Evolutionary conservation across 2,888 invertebrate species (phyloP), one percentile per base, ranked within the genome.

Genomic region (Drosophila nr. fundita): DNA sequence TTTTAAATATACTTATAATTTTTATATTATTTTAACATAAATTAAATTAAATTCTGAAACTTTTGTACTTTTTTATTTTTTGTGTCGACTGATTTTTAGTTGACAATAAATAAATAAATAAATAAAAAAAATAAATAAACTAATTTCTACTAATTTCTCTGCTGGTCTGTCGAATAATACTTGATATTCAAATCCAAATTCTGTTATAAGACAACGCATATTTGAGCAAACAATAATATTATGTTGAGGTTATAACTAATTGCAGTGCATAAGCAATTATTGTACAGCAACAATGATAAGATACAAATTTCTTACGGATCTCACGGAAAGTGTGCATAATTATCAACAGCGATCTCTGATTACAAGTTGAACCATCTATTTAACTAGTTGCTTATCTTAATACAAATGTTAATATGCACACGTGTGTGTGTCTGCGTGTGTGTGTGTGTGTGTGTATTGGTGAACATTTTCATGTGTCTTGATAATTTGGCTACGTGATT

Each of bases 401-500:
- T 50, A 66, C 60, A 76, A 79, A 72, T 78, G 62, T 71, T 70
- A 80, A 82, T 82, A 80, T 78, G 72, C 79, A 80, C 80, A 80
- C 66, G 38, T 60, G 36, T 59, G 58, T 76, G 61, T 68, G 38
- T 27, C 45, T 32, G 50, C 42, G 55, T 45, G 40, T 40, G 53
- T 32, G 34, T 32, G 40, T 58, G 52, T 34, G 54, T 32, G 49
- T 48, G 48, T 52, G 52, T 45, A 45, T 48, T 21, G 48, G 24
- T 64, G 60, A 34, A 36, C 40, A 45, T 66, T 45, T 34, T 53
- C 18, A 52, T 55, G 55, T 68, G 68, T 60, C 57, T 83, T 68
- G 55, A 68, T 80, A 76, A 83, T 83, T 89, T 82, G 71, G 58
- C 50, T 65, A 50, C 69, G 73, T 87, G 88, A 87, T 87, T 87